Evolutionary conservation across 2,888 invertebrate species (phyloP).

Genomic region (Augochlorella aurata): DNA sequence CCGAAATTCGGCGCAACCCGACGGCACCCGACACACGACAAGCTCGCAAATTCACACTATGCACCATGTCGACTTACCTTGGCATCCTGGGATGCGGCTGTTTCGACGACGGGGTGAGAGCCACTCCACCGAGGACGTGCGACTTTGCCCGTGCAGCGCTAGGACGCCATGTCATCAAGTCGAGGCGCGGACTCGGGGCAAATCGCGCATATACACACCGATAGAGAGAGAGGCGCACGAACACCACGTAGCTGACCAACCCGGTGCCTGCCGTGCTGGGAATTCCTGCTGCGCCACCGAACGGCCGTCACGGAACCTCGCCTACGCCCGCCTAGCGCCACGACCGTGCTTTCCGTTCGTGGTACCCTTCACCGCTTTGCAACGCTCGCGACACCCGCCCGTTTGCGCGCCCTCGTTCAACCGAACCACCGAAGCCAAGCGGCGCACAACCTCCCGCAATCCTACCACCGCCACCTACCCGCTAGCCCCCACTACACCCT

Average conservation of each 20-base stretch:
- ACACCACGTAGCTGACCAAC: constrained; percentile 67
- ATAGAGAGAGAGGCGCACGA: constrained; percentile 63
- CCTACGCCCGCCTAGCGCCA: constrained; percentile 76
- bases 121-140: constrained; percentile 70
- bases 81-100: constrained; percentile 73
- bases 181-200: constrained; percentile 72
- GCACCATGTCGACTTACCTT: constrained; percentile 75
- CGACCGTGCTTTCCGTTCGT: constrained; percentile 72
- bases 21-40: constrained; percentile 25
- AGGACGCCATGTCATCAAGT: constrained; percentile 82
- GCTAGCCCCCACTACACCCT: constrained; percentile 47
- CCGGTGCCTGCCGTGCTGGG: constrained; percentile 67
- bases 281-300: constrained; percentile 78
- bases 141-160: constrained; percentile 73
- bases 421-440: constrained; percentile 69
- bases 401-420: constrained; percentile 77
- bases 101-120: constrained; percentile 68
- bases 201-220: constrained; percentile 65
- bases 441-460: constrained; percentile 68
- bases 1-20: constrained; percentile 48
- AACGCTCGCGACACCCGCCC: constrained; percentile 66
- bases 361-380: constrained; percentile 74
- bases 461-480: constrained; percentile 68
- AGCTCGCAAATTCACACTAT: constrained; percentile 42
- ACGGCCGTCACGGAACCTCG: constrained; percentile 77